Percentiles rank a stretch among this genome's conserved stretches.
Conservation (phyloP, 2,797 vertebrate genomes). For the Ctenosaura bakeri region DNA sequence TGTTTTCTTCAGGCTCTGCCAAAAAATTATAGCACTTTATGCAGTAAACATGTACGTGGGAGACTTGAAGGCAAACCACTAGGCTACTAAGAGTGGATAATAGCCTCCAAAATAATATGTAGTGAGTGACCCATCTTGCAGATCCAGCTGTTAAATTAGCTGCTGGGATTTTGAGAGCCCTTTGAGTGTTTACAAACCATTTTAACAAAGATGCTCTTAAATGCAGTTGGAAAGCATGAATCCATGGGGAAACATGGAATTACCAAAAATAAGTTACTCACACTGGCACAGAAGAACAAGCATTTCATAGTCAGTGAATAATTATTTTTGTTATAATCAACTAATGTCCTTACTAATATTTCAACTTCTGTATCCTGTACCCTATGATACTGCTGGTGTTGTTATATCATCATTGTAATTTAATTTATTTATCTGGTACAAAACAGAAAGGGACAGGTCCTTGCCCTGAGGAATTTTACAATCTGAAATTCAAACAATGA, state of each 20-base stretch:
- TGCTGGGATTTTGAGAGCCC: conserved; percentile 24
- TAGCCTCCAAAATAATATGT: not conserved
- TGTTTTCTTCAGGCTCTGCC: not conserved
- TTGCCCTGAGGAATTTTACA: not conserved
- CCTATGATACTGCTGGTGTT: not conserved
- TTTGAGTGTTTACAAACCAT: conserved; percentile 9
- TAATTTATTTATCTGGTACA: not conserved
- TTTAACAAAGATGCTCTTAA: conserved; percentile 32
- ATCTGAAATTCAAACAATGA: not conserved
- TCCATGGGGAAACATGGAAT: not conserved
- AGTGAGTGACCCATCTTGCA: conserved; percentile 37
- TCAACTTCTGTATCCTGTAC: not conserved
- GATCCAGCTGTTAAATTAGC: conserved; percentile 10
- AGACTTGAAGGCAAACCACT: conserved; percentile 13
- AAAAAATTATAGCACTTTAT: conserved; percentile 12
- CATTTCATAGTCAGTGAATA: not conserved
- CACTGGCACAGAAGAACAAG: conserved; percentile 5
- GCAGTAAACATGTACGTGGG: not conserved
- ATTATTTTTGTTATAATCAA: not conserved
- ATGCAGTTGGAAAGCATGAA: conserved; percentile 3
- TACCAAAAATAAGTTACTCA: not conserved
- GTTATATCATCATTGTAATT: not conserved
- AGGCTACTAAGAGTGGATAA: conserved; percentile 12
- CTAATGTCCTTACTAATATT: not conserved
- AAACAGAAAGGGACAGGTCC: not conserved